Conservation (phyloP, 2,888 invertebrate genomes). For the Drosophila prolongata region DNA sequence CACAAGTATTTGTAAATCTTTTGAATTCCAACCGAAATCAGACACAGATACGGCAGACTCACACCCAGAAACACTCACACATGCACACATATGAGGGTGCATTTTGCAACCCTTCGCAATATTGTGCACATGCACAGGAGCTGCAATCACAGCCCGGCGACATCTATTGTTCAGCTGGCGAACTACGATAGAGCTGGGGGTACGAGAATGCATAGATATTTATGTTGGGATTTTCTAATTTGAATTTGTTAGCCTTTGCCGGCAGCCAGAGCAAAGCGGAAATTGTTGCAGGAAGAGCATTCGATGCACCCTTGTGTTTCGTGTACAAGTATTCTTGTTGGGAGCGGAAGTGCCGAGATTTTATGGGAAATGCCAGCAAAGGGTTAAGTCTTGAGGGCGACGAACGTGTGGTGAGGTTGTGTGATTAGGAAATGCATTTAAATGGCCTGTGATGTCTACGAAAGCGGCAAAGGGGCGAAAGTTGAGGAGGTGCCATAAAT, state of each 20-base stretch:
- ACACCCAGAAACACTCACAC: no score
- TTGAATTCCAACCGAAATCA: constrained; percentile 76
- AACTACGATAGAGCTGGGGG: constrained; percentile 45
- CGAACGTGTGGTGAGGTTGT: constrained; percentile 25
- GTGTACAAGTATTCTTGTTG: constrained; percentile 29
- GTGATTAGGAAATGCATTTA: constrained; percentile 54
- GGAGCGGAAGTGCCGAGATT: constrained; percentile 67
- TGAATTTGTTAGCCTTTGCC: constrained; percentile 63
- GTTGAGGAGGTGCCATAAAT: constrained; percentile 29
- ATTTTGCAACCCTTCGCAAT: constrained; percentile 70
- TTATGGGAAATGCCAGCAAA: constrained; percentile 66
- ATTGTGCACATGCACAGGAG: constrained; percentile 26
- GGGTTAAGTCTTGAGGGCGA: constrained; percentile 56
- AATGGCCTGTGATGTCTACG: constrained; percentile 27
- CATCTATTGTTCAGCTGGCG: constrained; percentile 71
- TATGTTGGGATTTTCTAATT: constrained; percentile 76
- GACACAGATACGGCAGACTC: constrained; percentile 42
- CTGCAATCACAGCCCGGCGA: constrained; percentile 73
- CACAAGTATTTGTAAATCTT: constrained; percentile 77
- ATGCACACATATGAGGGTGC: constrained; percentile 59
- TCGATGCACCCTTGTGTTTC: constrained; percentile 48
- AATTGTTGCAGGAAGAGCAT: constrained; percentile 75
- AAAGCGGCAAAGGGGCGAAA: not conserved
- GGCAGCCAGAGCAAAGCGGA: constrained; percentile 57
- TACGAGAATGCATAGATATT: constrained; percentile 66